A percentile compares a stretch with the other conserved stretches of the same genome.
Evolutionary conservation across 1,140 invertebrate species (phyloP).

Genomic region (Philopotamus ludificatus): DNA sequence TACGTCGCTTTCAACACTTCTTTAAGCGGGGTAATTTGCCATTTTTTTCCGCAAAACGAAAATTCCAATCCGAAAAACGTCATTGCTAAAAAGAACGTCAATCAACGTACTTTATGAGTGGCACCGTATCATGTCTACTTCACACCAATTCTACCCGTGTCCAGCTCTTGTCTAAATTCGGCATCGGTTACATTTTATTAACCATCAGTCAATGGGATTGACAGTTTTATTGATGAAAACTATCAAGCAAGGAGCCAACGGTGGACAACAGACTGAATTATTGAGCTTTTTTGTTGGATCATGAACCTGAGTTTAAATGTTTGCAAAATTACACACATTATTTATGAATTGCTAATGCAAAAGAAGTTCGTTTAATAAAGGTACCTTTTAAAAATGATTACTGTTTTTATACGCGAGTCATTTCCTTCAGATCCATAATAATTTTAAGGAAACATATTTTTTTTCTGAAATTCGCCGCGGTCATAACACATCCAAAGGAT

Average conservation of each 20-base stretch:
- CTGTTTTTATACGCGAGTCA: too few species aligned
- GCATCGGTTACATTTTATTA: conserved; percentile 17
- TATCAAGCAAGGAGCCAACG: background rate
- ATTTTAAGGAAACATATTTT: too few species aligned
- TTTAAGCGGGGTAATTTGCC: background rate
- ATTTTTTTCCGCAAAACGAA: background rate
- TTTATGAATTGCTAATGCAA: background rate
- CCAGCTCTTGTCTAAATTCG: background rate
- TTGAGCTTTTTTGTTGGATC: background rate
- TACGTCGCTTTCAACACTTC: background rate
- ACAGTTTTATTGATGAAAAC: conserved; percentile 10
- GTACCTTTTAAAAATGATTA: too few species aligned
- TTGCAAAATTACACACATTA: background rate
- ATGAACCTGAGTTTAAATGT: too few species aligned
- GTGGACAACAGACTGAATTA: conserved; percentile 2
- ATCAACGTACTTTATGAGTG: conserved; percentile 1
- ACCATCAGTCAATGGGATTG: conserved; percentile 2
- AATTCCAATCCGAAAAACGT: background rate
- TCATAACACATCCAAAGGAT: conserved; percentile 34
- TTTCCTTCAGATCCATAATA: too few species aligned
- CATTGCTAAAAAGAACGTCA: background rate
- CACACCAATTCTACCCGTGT: conserved; percentile 1
- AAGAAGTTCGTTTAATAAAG: too few species aligned
- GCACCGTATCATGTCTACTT: background rate
- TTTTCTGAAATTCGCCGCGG: conserved; percentile 36